phyloP scores from a whole-genome alignment of 1,140 invertebrate genomes.

The Hormaphis cornu region DNA sequence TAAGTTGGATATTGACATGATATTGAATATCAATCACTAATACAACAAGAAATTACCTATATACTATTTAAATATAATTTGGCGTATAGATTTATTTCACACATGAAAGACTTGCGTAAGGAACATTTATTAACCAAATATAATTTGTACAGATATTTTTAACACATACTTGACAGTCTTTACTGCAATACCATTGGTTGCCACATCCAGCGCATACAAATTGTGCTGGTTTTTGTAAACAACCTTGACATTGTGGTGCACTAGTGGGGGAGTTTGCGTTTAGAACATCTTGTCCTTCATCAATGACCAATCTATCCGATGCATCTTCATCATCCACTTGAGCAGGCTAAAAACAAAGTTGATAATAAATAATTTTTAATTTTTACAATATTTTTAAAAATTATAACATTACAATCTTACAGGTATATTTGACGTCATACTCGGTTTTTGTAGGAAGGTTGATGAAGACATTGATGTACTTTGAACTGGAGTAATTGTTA shows the following conservation, averaged over 20 bases:
- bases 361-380: constrained; percentile 39
- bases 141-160: too few species aligned
- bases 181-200: constrained; percentile 83
- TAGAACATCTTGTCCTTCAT: constrained; percentile 49
- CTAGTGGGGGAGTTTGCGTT: constrained; percentile 36
- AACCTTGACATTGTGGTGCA: constrained; percentile 67
- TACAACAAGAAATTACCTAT: too few species aligned
- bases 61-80: too few species aligned
- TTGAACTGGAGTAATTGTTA: constrained; percentile 50
- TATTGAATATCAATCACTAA: too few species aligned
- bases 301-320: constrained; percentile 52
- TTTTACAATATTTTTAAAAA: not conserved
- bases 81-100: too few species aligned
- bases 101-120: too few species aligned
- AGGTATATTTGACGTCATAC: not conserved
- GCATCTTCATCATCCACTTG: constrained; percentile 48
- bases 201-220: constrained; percentile 78
- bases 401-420: too few species aligned
- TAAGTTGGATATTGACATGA: too few species aligned
- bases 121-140: not conserved
- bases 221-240: constrained; percentile 62
- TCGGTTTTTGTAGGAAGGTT: constrained; percentile 11
- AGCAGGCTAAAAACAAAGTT: not conserved
- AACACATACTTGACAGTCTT: constrained; percentile 67
- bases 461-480: constrained; percentile 24